Base-by-base conservation (phyloP, 1,140 invertebrate species). In the Odontomachus brunneus region DNA sequence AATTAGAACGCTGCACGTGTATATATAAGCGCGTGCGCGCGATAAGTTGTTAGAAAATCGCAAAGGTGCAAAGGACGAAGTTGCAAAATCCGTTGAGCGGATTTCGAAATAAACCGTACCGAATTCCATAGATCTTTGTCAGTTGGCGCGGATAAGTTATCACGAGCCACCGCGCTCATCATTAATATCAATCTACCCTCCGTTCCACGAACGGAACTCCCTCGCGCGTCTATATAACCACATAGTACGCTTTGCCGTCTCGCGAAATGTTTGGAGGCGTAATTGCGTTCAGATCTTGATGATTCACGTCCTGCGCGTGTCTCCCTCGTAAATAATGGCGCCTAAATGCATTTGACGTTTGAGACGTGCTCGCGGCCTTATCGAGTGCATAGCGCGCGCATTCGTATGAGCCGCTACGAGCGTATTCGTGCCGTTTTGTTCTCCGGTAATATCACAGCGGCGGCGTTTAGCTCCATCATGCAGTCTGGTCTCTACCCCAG, bases 361-460 rank as follows among this genome's bases (percentile, higher is more conserved):
- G 7, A 15, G 33, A 48, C 29, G 53, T 44, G 38, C 38, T 44
- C 22, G 44, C 29, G 17, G 3, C 17, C 57, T 80, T 71, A 80
- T 76, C 65, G 33, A 59, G 22, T 55, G 33, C 51, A 69, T 29
- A 49, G 29, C 29, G 29, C 29, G 29, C 29, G 33, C 29, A 38
- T 55, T 66, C 48, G 29, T 71, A 80, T n/a, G 15, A 65, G 38
- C 17, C n/a, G 26, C 53, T 55, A 55, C 33, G 63, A 44, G 60
- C 62, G n/a, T 76, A 65, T 66, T 44, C 29, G 62, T 53, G 33
- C 38, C 75, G 75, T 33, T 80, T 80, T 71, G 65, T 80, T 80
- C 51, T 71, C 22, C 22, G n/a, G 33, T 26, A 38, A 44, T 44
- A 44, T 44, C 38, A n/a, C n/a, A 44, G 4, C 49, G 57, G 33